A percentile compares a stretch with the other conserved stretches of the same genome.
Conservation (phyloP, 2,888 invertebrate genomes). For the Gymnocheta viridis region DNA sequence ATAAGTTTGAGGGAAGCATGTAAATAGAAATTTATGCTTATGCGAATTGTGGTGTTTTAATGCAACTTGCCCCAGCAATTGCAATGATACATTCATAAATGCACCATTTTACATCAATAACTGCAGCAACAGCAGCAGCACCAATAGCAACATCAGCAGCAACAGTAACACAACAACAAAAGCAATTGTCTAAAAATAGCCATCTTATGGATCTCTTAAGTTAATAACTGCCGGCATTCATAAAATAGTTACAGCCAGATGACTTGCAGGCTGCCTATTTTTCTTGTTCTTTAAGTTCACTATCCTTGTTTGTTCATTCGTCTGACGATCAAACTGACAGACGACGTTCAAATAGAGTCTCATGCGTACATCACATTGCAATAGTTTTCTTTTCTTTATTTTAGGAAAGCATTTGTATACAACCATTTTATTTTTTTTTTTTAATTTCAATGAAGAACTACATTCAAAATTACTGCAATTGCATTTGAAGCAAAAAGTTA, state of each 20-base stretch:
- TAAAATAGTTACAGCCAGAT: conserved; percentile 64
- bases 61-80: conserved; percentile 46
- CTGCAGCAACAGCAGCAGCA: conserved; percentile 1
- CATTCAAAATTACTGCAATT: too few relatives aligned
- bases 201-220: conserved; percentile 37
- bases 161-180: conserved; percentile 24
- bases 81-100: conserved; percentile 37
- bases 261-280: conserved; percentile 52
- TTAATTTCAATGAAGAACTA: too few relatives aligned
- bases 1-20: neutral
- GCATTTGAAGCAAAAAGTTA: too few relatives aligned
- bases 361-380: conserved; percentile 50
- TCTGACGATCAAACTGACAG: conserved; percentile 60
- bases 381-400: neutral
- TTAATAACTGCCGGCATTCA: conserved; percentile 65
- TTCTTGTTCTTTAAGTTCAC: neutral
- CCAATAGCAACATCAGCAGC: neutral
- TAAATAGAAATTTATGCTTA: conserved; percentile 1
- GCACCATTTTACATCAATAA: conserved; percentile 40
- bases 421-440: neutral
- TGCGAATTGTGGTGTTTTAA: neutral
- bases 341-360: conserved; percentile 52
- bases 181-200: conserved; percentile 60
- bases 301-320: conserved; percentile 42
- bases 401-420: neutral